Base-by-base conservation (phyloP, 2,888 invertebrate genomes). In the Synergus japonicus region DNA sequence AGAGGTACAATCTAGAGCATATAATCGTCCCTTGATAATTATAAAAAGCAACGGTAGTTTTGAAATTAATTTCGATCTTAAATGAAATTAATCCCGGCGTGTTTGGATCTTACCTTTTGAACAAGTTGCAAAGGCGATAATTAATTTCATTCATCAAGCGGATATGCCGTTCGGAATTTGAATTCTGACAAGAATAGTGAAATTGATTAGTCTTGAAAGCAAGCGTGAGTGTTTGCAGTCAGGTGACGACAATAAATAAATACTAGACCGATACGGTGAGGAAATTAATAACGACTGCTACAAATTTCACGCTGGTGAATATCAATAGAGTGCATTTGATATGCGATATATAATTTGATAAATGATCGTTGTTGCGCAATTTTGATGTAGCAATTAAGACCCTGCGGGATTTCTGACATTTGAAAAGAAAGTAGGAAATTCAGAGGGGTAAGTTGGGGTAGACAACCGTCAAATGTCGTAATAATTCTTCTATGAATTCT, bases 231-330 rank as follows among this genome's bases (percentile, higher is more conserved):
- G 49, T 37, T 37, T 54, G n/a, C 49, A 49, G 12, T 22, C 69
- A 73, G 73, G 73, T 73, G 73, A 73, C 73, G 73, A 73, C 54
- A 73, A 73, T 73, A 73, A 73, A 43, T 69, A 73, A 73, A 73
- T 37, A 49, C 22, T 73, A 49, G 18, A 73, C 49, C 37, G 29
- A 37, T 73, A 67, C 18, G n/a, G 15, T 49, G 73, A 73, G 37
- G 49, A 73, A 73, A 73, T 73, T 73, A 73, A 73, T 73, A 73
- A 73, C 37, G 73, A 73, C 29, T 54, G 73, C 49, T 73, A 73
- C 49, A n/a, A 54, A 69, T 69, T 46, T 69, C 67, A 69, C 44
- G 67, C 67, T 69, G 2, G 46, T 69, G 46, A 67, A 46, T 69
- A 69, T 69, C 69, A 69, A 69, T 69, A 69, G 69, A 22, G 15